Base-by-base conservation (phyloP, 2,797 vertebrate genomes). In the Premnoplex brunnescens region DNA sequence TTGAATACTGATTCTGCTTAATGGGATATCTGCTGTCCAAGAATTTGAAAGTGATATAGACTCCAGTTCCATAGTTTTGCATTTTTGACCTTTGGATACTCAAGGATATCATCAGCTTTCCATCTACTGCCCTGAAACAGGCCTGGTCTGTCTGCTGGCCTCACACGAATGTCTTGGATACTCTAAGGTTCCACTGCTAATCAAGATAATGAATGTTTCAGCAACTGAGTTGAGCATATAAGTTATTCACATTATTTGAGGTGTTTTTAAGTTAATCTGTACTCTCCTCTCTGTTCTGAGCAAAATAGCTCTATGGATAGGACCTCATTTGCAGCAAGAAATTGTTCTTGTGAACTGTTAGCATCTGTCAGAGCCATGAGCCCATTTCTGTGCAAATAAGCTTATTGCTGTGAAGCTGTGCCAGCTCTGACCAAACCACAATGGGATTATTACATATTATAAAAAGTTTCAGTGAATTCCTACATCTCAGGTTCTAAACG, bases 361-460 rank as follows among this genome's bases (percentile, higher is more conserved):
- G 91, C 75, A 88, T 94, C 93, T 93, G 73, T 94, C 75, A 44
- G 81, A 95, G 62, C 58, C 11, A 43, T 69, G 58, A 94, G 43
- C 62, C 88, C 64, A 78, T 96, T 97, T 97, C 96, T 97, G 93
- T 95, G 94, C 91, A 96, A 95, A 97, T 93, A 76, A 91, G 95
- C 86, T 96, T 96, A 94, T 64, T 67, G 82, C 90, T 95, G 81
- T 92, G 89, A 93, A 93, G 89, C 85, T 80, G 37, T 95, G 94
- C 89, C 86, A 96, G 75, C 79, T 94, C 91, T 97, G 75, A 87
- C 74, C 89, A 94, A 95, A 85, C 85, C 73, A 62, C 81, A 59
- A 19, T 80, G 68, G 95, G 92, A 75, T 95, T 92, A 83, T 69
- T 89, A 69, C 91, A 91, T 95, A 80, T 81, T 64, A 64, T 58